A percentile compares a stretch with the other conserved stretches of the same genome.
phyloP scores from a whole-genome alignment of 1,140 invertebrate genomes.

The Eubasilissa regina region DNA sequence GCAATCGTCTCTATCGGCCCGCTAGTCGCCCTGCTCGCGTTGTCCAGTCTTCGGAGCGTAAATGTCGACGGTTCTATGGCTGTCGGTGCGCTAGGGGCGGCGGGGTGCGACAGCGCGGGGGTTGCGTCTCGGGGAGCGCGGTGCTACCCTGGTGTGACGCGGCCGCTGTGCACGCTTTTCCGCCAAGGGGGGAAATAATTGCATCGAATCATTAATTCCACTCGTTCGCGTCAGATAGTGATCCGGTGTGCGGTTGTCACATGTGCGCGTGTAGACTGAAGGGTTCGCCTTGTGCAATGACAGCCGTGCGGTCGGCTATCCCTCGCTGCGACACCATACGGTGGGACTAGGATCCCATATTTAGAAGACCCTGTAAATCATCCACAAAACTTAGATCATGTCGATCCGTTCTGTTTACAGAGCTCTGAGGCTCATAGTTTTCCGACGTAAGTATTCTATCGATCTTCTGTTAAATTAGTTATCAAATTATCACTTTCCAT shows the following conservation, averaged over 20 bases:
- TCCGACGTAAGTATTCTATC: constrained; percentile 50
- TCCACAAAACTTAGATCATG: constrained; percentile 37
- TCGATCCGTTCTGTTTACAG: constrained; percentile 58
- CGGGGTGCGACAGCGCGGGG: not conserved
- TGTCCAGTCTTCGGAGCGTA: not conserved
- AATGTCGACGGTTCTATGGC: not conserved
- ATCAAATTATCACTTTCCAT: too few relatives aligned
- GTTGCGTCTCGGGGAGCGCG: constrained; percentile 28
- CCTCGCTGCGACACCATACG: constrained; percentile 1
- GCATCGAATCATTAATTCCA: not conserved
- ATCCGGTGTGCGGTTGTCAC: not conserved
- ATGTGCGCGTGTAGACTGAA: not conserved
- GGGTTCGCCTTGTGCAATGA: not conserved
- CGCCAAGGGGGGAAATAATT: not conserved
- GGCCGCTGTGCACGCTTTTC: not conserved
- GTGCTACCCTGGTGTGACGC: constrained; percentile 1
- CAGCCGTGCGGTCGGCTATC: not conserved
- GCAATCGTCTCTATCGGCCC: not conserved
- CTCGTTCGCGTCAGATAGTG: constrained; percentile 6
- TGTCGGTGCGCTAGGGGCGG: not conserved
- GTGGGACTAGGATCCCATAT: not conserved
- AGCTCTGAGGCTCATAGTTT: constrained; percentile 55
- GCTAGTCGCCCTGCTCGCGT: not conserved
- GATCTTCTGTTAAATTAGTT: not conserved
- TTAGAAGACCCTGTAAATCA: not conserved